Evolutionary conservation across 2,888 invertebrate genomes (phyloP).

Genomic region (Tricholauxania praeusta): DNA sequence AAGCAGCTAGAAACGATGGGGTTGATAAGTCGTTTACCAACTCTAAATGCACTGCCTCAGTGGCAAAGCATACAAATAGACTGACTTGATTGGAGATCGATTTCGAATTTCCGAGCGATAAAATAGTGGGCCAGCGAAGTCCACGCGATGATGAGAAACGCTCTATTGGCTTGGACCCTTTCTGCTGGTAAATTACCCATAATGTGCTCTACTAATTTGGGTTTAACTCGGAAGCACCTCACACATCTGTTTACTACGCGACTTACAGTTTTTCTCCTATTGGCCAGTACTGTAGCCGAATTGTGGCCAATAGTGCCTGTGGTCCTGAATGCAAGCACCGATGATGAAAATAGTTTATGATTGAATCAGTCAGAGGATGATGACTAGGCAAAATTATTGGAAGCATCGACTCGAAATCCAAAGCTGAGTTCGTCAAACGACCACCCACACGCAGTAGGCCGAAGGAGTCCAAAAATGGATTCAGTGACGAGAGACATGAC

Average conservation of each 20-base stretch:
- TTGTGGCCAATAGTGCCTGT: conserved; percentile 20
- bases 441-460: conserved; percentile 37
- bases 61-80: conserved; percentile 36
- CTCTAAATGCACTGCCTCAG: conserved; percentile 34
- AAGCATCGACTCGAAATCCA: conserved; percentile 34
- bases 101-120: not conserved
- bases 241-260: conserved; percentile 24
- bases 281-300: conserved; percentile 33
- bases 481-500: conserved; percentile 3
- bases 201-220: conserved; percentile 32
- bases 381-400: conserved; percentile 37
- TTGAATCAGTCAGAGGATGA: conserved; percentile 27
- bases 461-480: conserved; percentile 16
- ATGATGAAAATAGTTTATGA: conserved; percentile 24
- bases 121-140: conserved; percentile 34
- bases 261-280: conserved; percentile 28
- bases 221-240: not conserved
- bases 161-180: conserved; percentile 5
- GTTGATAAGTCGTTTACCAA: conserved; percentile 37
- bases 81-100: conserved; percentile 37
- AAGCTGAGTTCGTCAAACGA: conserved; percentile 32
- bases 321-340: conserved; percentile 29
- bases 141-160: conserved; percentile 31
- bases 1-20: conserved; percentile 24
- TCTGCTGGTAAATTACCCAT: conserved; percentile 28